phyloP scores from a whole-genome alignment of 2,888 invertebrate genomes.

The Coleophora flavipennella region DNA sequence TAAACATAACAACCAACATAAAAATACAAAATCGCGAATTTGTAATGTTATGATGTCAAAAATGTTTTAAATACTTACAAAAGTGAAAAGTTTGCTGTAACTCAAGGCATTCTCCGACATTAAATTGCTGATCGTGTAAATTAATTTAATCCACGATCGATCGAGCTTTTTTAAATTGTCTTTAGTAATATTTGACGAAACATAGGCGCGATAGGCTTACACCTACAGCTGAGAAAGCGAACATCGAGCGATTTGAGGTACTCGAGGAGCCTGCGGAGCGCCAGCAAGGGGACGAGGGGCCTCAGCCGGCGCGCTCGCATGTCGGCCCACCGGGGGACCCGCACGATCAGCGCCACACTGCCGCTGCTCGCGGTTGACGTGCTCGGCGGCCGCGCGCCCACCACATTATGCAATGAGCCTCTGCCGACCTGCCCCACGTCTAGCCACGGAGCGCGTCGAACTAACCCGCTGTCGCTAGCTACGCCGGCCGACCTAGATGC shows the following conservation, averaged over 20 bases:
- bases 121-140: too few relatives aligned
- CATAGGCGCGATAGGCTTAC: slow-evolving; percentile 6
- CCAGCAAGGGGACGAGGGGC: slow-evolving; percentile 49
- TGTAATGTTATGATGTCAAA: background rate
- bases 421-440: slow-evolving; percentile 69
- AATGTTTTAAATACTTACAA: slow-evolving; percentile 39
- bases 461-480: slow-evolving; percentile 56
- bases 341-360: slow-evolving; percentile 6
- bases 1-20: too few relatives aligned
- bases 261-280: slow-evolving; percentile 54
- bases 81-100: slow-evolving; percentile 25
- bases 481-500: slow-evolving; percentile 70
- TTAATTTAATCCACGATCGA: slow-evolving; percentile 21
- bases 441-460: slow-evolving; percentile 53
- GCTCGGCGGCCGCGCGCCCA: slow-evolving; percentile 40
- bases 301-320: slow-evolving; percentile 32
- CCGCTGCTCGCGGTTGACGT: slow-evolving; percentile 22
- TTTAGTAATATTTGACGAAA: slow-evolving; percentile 21
- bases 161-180: slow-evolving; percentile 29
- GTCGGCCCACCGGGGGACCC: slow-evolving; percentile 17
- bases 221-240: slow-evolving; percentile 21
- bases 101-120: slow-evolving; percentile 33
- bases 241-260: slow-evolving; percentile 54
- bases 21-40: too few relatives aligned
- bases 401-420: slow-evolving; percentile 58